A percentile compares a stretch with the other conserved stretches of the same genome.
phyloP scores from a whole-genome alignment of 2,113 vertebrate genomes.

The Piliocolobus tephrosceles region DNA sequence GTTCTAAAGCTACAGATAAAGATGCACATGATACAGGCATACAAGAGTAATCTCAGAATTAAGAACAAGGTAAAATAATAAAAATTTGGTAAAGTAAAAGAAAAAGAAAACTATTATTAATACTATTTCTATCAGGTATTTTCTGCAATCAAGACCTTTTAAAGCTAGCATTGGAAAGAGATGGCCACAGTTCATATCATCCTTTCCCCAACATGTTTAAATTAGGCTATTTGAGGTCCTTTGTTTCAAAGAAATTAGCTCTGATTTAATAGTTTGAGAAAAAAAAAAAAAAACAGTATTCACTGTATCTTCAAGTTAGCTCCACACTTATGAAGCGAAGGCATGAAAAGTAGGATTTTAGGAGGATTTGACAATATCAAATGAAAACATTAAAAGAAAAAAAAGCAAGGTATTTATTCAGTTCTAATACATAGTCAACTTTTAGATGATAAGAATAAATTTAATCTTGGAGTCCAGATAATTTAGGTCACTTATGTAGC shows the following conservation, averaged over 20 bases:
- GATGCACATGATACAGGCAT: not conserved
- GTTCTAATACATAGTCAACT: not conserved
- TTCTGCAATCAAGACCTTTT: not conserved
- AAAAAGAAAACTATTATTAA: not conserved
- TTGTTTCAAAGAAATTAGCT: not conserved
- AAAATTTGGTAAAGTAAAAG: not conserved
- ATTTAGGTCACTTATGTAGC: not conserved
- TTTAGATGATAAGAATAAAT: not conserved
- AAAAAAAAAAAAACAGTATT: not conserved
- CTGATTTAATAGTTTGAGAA: not conserved
- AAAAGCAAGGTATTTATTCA: not conserved
- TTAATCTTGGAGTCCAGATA: not conserved
- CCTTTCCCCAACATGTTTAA: not conserved
- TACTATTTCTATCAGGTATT: not conserved
- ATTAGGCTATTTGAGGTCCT: not conserved
- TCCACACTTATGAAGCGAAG: not conserved
- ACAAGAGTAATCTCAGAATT: not conserved
- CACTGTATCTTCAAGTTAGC: not conserved
- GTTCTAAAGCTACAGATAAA: not conserved
- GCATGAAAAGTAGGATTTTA: not conserved
- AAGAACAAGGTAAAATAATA: not conserved
- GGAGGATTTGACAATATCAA: not conserved
- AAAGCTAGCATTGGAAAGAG: not conserved
- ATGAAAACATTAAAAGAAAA: not conserved
- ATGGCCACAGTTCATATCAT: not conserved